A percentile compares a stretch with the other conserved stretches of the same genome.
These are phyloP conservation scores for Tupiocoris notatus DNA, from an alignment of 2,888 invertebrate species.

Conservation along the genomic window DNA sequence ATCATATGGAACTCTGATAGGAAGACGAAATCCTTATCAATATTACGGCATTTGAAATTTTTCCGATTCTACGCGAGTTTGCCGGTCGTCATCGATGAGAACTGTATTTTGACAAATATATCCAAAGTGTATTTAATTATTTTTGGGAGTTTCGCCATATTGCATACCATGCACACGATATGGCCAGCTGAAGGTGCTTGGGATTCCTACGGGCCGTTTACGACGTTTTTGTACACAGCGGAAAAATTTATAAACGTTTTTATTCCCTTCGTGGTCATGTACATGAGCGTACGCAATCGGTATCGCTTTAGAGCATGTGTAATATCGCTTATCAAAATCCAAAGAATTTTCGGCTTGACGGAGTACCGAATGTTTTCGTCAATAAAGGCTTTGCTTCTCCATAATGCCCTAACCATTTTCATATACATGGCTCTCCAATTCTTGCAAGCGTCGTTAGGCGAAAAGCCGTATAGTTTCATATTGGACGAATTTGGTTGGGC, in stretches of 20 bases:
- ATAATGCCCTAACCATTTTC: background rate
- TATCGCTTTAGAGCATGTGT: background rate
- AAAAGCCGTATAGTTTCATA: too few species aligned
- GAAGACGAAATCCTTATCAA: too few species aligned
- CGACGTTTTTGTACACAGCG: background rate
- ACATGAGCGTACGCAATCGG: background rate
- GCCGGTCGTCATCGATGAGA: background rate
- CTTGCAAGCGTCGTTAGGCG: background rate
- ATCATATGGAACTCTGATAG: too few species aligned
- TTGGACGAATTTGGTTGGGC: background rate
- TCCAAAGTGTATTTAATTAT: background rate
- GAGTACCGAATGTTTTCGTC: background rate
- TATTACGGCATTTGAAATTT: background rate
- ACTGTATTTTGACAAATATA: too few species aligned
- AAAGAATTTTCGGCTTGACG: background rate
- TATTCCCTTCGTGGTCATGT: background rate
- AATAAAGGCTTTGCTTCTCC: background rate
- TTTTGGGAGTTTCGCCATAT: background rate
- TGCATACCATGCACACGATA: background rate
- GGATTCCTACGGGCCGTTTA: background rate
- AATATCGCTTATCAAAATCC: background rate
- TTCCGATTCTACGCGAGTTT: background rate
- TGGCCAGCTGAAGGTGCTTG: background rate
- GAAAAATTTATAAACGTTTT: background rate
- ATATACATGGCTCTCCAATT: background rate